phyloP scores from a whole-genome alignment of 2,113 vertebrate genomes.

The Pelmatolapia mariae region DNA sequence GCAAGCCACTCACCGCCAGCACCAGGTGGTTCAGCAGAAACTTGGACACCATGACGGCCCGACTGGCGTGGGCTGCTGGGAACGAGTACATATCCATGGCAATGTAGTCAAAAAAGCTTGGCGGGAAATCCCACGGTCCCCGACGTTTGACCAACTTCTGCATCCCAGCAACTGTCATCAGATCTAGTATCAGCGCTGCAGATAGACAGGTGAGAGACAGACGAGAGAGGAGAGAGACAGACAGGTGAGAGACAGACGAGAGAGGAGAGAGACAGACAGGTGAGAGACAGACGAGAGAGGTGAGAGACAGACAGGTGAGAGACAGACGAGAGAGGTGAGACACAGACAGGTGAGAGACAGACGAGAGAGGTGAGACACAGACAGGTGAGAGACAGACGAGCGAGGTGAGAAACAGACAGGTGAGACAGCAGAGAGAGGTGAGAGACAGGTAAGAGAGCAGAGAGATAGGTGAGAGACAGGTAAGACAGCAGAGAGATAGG shows the following conservation, averaged over 20 bases:
- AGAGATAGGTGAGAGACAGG: no score
- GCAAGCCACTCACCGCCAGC: constrained; percentile 66
- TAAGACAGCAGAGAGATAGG: no score
- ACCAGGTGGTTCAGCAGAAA: constrained; percentile 92
- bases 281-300: no score
- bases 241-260: neutral
- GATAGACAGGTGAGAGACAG: neutral
- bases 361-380: no score
- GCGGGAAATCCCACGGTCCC: constrained; percentile 81
- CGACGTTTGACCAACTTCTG: constrained; percentile 87
- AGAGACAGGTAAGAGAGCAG: no score
- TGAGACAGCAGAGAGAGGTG: no score
- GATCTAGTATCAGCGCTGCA: constrained; percentile 84
- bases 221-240: neutral
- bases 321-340: no score
- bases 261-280: neutral
- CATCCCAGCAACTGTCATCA: constrained; percentile 84
- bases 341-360: neutral
- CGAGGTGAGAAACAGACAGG: no score
- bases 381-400: no score
- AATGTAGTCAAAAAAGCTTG: constrained; percentile 82
- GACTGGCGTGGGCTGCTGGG: constrained; percentile 86
- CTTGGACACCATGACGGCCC: constrained; percentile 86
- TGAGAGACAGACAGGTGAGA: accelerated
- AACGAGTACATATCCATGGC: constrained; percentile 91